Evolutionary conservation across 2,888 invertebrate species (phyloP), one percentile per base, ranked within the genome.

Genomic region (Calephelis perditalis): DNA sequence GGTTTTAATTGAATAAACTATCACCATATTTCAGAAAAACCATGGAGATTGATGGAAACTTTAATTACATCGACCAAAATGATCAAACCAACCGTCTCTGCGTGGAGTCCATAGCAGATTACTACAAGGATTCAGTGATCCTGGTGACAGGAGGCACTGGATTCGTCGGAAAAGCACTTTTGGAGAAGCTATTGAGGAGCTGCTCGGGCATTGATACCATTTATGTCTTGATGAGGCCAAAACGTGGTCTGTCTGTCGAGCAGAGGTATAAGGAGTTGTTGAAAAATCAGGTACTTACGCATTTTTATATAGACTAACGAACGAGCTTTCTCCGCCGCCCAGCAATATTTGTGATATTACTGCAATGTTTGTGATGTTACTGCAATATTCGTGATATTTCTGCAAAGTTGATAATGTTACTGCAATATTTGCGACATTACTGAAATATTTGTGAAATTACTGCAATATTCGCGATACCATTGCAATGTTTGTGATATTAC

Each of bases 141-240:
- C 73, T 93, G 47, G 83, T 93, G 47, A 92, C 92, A 26, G 95
- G 95, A 5, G 94, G 92, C 7, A 82, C 81, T 0, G 98, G 98
- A n/a, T 98, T 98, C 80, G 92, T 98, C 58, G 98, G 98, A 44
- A 98, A 98, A 86, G 97, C 97, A 0, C 87, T 99, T 3, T 87
- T 99, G 64, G 99, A 99, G 86, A 99, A 99, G 81, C 89, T 99
- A 9, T 89, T 99, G 35, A 92, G 98, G 74, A 94, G 96, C 60
- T 97, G 98, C 79, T 94, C 96, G 0, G 93, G 94, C 2, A 91
- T 99, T 12, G 92, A 93, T 47, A 92, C 92, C 9, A 93, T 99
- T 60, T 98, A 96, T 76, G 84, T 98, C 56, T 91, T 99, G 65
- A 94, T 98, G 78, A 91, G 98, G 64, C 90, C 93, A 0, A 95